Evolutionary conservation across 2,888 invertebrate genomes (phyloP).

Genomic region (Punctoribates punctum): DNA sequence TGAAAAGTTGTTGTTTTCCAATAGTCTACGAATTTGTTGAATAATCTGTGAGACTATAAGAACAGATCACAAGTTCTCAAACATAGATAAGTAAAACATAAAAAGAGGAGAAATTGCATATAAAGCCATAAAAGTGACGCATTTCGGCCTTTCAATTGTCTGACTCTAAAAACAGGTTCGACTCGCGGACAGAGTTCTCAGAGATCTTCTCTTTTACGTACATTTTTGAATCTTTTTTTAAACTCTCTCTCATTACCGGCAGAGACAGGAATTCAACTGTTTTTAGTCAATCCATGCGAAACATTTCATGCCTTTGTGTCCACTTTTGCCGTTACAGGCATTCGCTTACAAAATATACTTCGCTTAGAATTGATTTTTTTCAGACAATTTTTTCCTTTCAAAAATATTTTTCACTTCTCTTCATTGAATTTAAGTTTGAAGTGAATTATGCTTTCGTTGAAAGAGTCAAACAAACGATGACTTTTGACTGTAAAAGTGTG

Average conservation of each 20-base stretch:
- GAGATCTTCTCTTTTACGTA: background rate
- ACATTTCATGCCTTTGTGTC: too few relatives aligned
- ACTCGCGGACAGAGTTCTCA: background rate
- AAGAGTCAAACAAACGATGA: too few relatives aligned
- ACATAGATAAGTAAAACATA: background rate
- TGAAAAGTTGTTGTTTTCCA: background rate
- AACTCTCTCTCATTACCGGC: background rate
- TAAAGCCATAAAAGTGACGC: background rate
- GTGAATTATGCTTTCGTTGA: too few relatives aligned
- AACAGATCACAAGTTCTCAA: background rate
- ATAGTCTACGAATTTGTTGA: background rate
- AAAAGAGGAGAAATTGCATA: background rate
- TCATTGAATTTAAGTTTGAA: too few relatives aligned
- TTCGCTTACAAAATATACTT: background rate
- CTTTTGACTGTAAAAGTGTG: too few relatives aligned
- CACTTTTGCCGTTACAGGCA: background rate
- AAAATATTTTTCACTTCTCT: too few relatives aligned
- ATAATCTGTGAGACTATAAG: background rate
- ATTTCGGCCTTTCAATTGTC: slow-evolving; percentile 2
- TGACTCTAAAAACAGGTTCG: slow-evolving; percentile 4
- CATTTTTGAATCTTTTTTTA: background rate
- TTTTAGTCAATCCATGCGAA: slow-evolving; percentile 14
- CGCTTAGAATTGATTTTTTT: too few relatives aligned
- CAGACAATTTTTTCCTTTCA: too few relatives aligned
- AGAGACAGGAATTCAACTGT: slow-evolving; percentile 7